A percentile compares a stretch with the other conserved stretches of the same genome.
Conservation (phyloP, 2,113 vertebrate genomes). For the Leptobrachium leishanense region DNA sequence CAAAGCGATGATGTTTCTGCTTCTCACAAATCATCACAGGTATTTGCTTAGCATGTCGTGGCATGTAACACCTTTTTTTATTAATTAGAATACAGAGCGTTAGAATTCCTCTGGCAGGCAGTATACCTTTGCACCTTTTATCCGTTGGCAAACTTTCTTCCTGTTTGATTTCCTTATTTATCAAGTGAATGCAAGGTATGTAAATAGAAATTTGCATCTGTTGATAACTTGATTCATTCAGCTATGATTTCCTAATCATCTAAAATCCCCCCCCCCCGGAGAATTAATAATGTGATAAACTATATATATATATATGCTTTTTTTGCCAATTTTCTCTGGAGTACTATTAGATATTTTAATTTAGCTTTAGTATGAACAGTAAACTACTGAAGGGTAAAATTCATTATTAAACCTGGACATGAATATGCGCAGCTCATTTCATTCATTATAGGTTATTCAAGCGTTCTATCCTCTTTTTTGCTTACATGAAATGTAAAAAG, state of each 20-base stretch:
- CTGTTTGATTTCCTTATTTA: background rate
- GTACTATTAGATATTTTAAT: slow-evolving; percentile 3
- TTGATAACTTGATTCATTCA: slow-evolving; percentile 10
- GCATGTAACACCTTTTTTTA: too few species aligned
- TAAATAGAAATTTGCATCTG: slow-evolving; percentile 12
- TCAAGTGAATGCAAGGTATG: background rate
- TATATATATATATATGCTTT: background rate
- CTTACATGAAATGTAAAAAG: background rate
- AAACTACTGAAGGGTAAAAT: background rate
- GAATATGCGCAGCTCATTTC: background rate
- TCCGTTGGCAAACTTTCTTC: background rate
- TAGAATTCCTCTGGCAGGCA: too few species aligned
- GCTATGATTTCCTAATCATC: background rate
- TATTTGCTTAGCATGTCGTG: too few species aligned
- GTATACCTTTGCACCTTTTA: too few species aligned
- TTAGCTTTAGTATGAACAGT: slow-evolving; percentile 11
- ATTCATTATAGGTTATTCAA: background rate
- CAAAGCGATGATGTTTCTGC: too few species aligned
- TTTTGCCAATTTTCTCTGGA: background rate
- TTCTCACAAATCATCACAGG: too few species aligned
- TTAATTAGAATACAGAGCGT: too few species aligned
- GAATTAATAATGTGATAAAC: background rate
- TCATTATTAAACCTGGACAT: background rate
- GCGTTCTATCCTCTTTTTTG: background rate
- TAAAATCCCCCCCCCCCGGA: background rate